Evolutionary conservation across 2,888 invertebrate genomes (phyloP).

Genomic region (Ernsta delagoae): DNA sequence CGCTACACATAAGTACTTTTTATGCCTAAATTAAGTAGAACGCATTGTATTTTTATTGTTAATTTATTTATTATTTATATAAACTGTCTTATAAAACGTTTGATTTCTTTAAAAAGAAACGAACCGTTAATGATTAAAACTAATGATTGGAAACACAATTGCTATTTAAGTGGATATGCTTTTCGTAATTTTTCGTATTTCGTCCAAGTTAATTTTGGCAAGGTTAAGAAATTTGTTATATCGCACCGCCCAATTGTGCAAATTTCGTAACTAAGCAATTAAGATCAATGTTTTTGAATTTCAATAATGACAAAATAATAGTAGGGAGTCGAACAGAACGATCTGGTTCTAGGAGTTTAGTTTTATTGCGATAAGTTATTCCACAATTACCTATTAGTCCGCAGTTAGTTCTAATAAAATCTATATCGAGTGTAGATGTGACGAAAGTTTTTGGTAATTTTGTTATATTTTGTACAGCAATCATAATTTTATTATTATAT

Average conservation of each 20-base stretch:
- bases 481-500: too few relatives aligned
- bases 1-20: too few relatives aligned
- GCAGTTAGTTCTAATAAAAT: neutral
- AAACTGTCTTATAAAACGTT: too few relatives aligned
- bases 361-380: slow-evolving; percentile 5
- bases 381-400: neutral
- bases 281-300: neutral
- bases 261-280: neutral
- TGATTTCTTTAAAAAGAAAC: too few relatives aligned
- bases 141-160: too few relatives aligned
- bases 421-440: slow-evolving; percentile 1
- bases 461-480: too few relatives aligned
- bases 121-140: too few relatives aligned
- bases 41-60: too few relatives aligned
- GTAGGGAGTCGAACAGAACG: neutral
- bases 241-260: neutral
- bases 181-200: neutral
- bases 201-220: neutral
- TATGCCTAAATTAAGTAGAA: too few relatives aligned
- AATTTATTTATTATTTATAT: too few relatives aligned
- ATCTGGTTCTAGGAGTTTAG: neutral
- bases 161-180: neutral
- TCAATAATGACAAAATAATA: neutral
- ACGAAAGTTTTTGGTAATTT: slow-evolving; percentile 20
- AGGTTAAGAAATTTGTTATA: too few relatives aligned